Conservation (phyloP, 2,113 vertebrate genomes). For the Electrona antarctica region DNA sequence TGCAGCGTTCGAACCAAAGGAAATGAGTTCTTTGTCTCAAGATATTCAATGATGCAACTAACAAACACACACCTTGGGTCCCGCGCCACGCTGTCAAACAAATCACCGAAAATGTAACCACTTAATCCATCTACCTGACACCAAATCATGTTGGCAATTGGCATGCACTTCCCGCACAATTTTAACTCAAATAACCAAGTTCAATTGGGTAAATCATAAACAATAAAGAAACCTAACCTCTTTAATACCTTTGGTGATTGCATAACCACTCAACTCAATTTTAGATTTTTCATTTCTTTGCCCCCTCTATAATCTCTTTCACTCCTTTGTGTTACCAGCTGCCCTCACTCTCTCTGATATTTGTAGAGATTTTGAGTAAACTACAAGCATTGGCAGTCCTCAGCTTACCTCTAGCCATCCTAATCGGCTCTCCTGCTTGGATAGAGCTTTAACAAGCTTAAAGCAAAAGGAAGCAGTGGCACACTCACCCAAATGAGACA, state of each 20-base stretch:
- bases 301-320: conserved; percentile 14
- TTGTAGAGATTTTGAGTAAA: conserved; percentile 37
- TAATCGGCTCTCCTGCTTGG: conserved; percentile 56
- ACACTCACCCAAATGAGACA: not conserved
- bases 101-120: too few relatives aligned
- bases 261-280: conserved; percentile 14
- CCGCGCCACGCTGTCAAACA: too few relatives aligned
- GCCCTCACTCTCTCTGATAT: conserved; percentile 44
- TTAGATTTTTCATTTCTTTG: conserved; percentile 41
- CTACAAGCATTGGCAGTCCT: conserved; percentile 36
- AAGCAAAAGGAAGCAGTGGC: conserved; percentile 6
- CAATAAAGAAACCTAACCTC: not conserved
- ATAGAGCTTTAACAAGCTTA: conserved; percentile 12
- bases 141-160: too few relatives aligned
- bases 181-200: too few relatives aligned
- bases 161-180: too few relatives aligned
- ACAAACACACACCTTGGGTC: too few relatives aligned
- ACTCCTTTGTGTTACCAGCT: not conserved
- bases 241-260: conserved; percentile 25
- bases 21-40: too few relatives aligned
- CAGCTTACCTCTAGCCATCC: conserved; percentile 53
- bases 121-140: too few relatives aligned
- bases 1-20: too few relatives aligned
- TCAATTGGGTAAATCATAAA: too few relatives aligned
- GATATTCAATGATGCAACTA: too few relatives aligned